A percentile compares a stretch with the other conserved stretches of the same genome.
Conservation (phyloP, 2,113 vertebrate genomes). For the Cyanoramphus novaezelandiae region DNA sequence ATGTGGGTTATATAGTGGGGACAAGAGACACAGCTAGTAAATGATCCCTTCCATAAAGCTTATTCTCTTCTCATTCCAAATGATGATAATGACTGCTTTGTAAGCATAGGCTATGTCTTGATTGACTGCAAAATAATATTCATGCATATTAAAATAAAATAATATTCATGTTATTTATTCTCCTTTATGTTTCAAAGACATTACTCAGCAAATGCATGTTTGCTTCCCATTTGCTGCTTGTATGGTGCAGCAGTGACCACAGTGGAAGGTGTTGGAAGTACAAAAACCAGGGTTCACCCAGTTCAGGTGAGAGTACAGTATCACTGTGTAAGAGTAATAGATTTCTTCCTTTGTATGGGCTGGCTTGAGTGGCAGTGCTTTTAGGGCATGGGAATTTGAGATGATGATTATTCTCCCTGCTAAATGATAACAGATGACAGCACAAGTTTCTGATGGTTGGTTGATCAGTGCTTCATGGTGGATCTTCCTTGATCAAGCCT, state of each 20-base stretch:
- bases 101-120: neutral
- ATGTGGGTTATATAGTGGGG: accelerated
- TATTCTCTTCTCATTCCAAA: neutral
- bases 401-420: neutral
- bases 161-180: neutral
- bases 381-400: neutral
- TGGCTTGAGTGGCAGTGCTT: neutral
- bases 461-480: neutral
- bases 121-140: neutral
- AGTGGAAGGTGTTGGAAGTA: slow-evolving; percentile 84
- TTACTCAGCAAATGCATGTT: slow-evolving; percentile 80
- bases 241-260: slow-evolving; percentile 80
- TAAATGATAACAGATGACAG: neutral
- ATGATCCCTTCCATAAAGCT: neutral
- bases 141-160: neutral
- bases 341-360: neutral
- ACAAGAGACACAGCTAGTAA: neutral
- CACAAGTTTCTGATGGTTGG: neutral
- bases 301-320: slow-evolving; percentile 75
- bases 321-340: neutral
- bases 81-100: neutral
- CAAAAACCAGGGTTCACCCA: slow-evolving; percentile 80
- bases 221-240: slow-evolving; percentile 82
- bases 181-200: slow-evolving; percentile 69
- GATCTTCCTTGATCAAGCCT: neutral